Base-by-base conservation (phyloP, 2,797 vertebrate species). In the Hephaestus fuliginosus region DNA sequence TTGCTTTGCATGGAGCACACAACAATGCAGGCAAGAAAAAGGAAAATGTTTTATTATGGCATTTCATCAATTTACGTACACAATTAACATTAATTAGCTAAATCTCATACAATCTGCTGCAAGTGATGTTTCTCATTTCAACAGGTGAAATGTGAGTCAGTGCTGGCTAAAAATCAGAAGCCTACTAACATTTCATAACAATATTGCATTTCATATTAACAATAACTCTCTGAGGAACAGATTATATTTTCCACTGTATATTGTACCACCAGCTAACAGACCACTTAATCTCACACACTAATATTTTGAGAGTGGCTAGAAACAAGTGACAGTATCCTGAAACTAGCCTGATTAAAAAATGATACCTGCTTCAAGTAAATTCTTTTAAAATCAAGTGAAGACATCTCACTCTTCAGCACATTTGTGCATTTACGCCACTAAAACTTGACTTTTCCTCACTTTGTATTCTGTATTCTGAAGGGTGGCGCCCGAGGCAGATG, bases 401-500 rank as follows among this genome's bases (percentile, higher is more conserved):
- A 14, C 44, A 33, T 62, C 18, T 49, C 10, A 17, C 11, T 10
- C 56, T n/a, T 18, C 33, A 33, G 43, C 53, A 20, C 22, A 55
- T 79, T 46, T 43, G 10, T 44, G 20, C 13, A 58, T 72, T 52
- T 63, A 4, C 46, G 28, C 17, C 52, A 75, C 28, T 69, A 60
- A 70, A 74, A 63, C 39, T 43, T 66, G 67, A 46, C n/a, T 74
- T 48, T 67, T 48, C 62, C 39, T 67, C 20, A 46, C 28, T 7
- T 68, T 80, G 43, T 28, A 56, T 25, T 78, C 53, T 63, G 39
- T 30, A 11, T 7, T 13, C 4, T 22, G 8, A 30, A 56, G 51
- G 70, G 55, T 48, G 46, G 46, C 0, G 22, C 60, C 65, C 39
- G 53, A 43, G 58, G 22, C 73, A 83, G 81, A 87, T 84, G 82